Evolutionary conservation across 2,113 vertebrate genomes (phyloP).

Genomic region (Coturnix japonica): DNA sequence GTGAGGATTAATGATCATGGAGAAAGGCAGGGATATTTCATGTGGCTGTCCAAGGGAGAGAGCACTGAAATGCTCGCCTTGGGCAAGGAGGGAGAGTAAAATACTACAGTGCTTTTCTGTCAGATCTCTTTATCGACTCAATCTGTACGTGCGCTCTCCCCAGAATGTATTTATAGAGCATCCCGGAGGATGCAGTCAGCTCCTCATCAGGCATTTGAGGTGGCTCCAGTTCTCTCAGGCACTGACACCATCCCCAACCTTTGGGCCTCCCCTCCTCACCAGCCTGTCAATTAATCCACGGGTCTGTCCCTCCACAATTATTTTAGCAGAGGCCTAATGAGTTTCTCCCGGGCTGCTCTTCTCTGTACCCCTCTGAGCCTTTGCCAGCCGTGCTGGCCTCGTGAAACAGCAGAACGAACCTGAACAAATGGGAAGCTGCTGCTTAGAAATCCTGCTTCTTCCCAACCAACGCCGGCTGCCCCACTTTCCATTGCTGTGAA

Average conservation of each 20-base stretch:
- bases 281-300: neutral
- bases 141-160: neutral
- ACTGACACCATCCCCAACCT: neutral
- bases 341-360: conserved; percentile 24
- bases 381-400: conserved; percentile 45
- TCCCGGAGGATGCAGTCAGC: conserved; percentile 19
- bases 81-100: conserved; percentile 33
- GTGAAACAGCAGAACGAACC: conserved; percentile 38
- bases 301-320: neutral
- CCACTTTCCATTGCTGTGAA: conserved; percentile 57
- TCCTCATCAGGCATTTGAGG: neutral
- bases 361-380: neutral
- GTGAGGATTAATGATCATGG: neutral
- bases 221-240: neutral
- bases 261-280: neutral
- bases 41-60: neutral
- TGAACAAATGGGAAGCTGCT: neutral
- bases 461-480: conserved; percentile 15
- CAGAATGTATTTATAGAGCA: conserved; percentile 51
- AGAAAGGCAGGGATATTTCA: neutral
- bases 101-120: conserved; percentile 44
- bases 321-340: conserved; percentile 30
- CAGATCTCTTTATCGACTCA: conserved; percentile 34
- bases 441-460: conserved; percentile 20
- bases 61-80: conserved; percentile 19